Conservation (phyloP, 2,888 invertebrate species). For the Drosophila mayaguana region DNA sequence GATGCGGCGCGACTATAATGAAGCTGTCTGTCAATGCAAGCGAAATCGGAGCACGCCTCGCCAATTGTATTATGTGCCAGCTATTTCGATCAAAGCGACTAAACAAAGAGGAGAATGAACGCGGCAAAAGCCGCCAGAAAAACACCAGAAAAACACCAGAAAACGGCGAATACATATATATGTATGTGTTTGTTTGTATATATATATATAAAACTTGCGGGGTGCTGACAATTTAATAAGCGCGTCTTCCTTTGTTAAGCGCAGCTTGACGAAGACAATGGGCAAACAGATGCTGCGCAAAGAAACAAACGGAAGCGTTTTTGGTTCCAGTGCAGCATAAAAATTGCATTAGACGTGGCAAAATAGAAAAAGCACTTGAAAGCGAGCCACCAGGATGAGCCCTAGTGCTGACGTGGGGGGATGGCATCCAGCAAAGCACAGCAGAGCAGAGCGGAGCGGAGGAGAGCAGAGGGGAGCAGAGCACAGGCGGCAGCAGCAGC, state of each 20-base stretch:
- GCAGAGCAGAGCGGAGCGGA: background rate
- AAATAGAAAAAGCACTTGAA: conserved; percentile 55
- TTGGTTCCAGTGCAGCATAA: conserved; percentile 72
- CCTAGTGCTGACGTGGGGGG: background rate
- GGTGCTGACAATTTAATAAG: conserved; percentile 67
- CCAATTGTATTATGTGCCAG: conserved; percentile 64
- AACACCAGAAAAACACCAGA: conserved; percentile 8
- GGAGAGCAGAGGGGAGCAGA: background rate
- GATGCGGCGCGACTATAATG: conserved; percentile 35
- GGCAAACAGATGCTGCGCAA: conserved; percentile 11
- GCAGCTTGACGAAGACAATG: conserved; percentile 53
- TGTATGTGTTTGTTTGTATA: no score
- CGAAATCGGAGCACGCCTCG: conserved; percentile 39
- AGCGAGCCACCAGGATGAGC: conserved; percentile 25
- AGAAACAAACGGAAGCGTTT: conserved; percentile 61
- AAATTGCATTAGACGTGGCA: conserved; percentile 75
- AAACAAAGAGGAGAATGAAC: conserved; percentile 45
- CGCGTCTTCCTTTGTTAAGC: conserved; percentile 57
- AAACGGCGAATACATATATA: background rate
- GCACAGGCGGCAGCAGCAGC: background rate
- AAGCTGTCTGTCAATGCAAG: conserved; percentile 43
- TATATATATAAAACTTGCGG: background rate
- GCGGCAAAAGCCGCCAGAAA: conserved; percentile 31
- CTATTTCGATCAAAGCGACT: conserved; percentile 65
- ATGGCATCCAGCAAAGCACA: background rate